Conservation (phyloP, 37 sponge, comb jelly and placozoan species). For the Cliona cf. orientalis region DNA sequence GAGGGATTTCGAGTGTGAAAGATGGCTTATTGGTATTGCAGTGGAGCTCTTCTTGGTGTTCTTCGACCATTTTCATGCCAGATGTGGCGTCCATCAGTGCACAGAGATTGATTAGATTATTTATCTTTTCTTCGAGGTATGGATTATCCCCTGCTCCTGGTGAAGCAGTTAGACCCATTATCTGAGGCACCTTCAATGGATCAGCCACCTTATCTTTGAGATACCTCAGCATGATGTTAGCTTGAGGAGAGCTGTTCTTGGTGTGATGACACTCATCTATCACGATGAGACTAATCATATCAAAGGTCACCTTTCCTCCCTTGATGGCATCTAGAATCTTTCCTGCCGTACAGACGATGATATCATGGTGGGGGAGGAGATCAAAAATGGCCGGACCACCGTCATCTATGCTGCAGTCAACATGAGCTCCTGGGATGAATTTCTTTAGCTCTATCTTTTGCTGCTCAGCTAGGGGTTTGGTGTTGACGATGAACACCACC, state of each 20-base stretch:
- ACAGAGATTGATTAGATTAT: slow-evolving; percentile 58
- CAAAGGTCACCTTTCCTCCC: slow-evolving; percentile 9
- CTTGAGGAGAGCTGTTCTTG: slow-evolving; percentile 51
- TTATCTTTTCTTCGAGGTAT: slow-evolving; percentile 10
- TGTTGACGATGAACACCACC: slow-evolving; percentile 57
- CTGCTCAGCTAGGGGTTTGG: slow-evolving; percentile 68
- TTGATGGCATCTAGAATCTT: slow-evolving; percentile 36
- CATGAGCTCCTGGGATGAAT: slow-evolving; percentile 27
- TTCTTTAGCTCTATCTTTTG: slow-evolving; percentile 44
- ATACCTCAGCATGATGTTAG: slow-evolving; percentile 58
- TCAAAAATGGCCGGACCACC: not conserved
- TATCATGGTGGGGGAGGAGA: slow-evolving; percentile 16
- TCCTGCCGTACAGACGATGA: slow-evolving; percentile 73
- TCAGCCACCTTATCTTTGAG: slow-evolving; percentile 35
- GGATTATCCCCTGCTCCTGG: slow-evolving; percentile 70
- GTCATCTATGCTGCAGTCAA: slow-evolving; percentile 38
- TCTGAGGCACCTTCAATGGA: slow-evolving; percentile 42
- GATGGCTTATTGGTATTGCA: not conserved
- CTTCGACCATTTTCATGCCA: slow-evolving; percentile 53
- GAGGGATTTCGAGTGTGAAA: not conserved
- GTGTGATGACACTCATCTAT: slow-evolving; percentile 95
- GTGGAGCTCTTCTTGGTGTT: slow-evolving; percentile 27
- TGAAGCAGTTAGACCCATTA: slow-evolving; percentile 75
- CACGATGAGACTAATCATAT: slow-evolving; percentile 67
- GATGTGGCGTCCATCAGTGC: slow-evolving; percentile 65